These are phyloP conservation scores for Rhodophaea formosa DNA, from an alignment of 2,888 invertebrate species.

Conservation along the genomic window DNA sequence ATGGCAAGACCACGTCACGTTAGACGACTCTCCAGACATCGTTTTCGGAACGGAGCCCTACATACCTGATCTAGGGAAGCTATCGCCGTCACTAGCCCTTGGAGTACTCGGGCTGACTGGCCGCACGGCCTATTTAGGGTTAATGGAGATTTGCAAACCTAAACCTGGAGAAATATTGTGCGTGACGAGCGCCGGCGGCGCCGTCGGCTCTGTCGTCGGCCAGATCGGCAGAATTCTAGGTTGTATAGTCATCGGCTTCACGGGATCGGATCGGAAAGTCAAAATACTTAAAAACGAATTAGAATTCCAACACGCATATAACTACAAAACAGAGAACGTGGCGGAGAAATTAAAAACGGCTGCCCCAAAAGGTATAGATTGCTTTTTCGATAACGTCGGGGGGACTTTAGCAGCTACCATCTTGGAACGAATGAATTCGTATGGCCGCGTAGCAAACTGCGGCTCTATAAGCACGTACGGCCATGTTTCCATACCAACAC, in stretches of 20 bases:
- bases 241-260: conserved; percentile 65
- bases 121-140: conserved; percentile 43
- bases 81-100: conserved; percentile 74
- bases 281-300: conserved; percentile 81
- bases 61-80: conserved; percentile 69
- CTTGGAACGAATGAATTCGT: conserved; percentile 78
- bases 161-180: conserved; percentile 84
- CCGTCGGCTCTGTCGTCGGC: conserved; percentile 85
- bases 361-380: conserved; percentile 84
- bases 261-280: conserved; percentile 84
- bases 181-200: conserved; percentile 85
- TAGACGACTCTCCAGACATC: conserved; percentile 37
- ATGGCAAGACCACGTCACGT: conserved; percentile 79
- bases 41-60: conserved; percentile 44
- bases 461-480: conserved; percentile 82
- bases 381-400: conserved; percentile 87
- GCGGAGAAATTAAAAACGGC: conserved; percentile 65
- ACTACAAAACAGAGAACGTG: conserved; percentile 83
- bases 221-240: conserved; percentile 82
- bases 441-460: conserved; percentile 82
- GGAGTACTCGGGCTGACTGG: conserved; percentile 85
- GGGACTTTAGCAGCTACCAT: conserved; percentile 80
- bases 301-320: conserved; percentile 84
- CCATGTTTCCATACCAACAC: conserved; percentile 19
- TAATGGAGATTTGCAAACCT: conserved; percentile 82